Conservation (phyloP, 2,888 invertebrate genomes). For the Calameuta pallipes region DNA sequence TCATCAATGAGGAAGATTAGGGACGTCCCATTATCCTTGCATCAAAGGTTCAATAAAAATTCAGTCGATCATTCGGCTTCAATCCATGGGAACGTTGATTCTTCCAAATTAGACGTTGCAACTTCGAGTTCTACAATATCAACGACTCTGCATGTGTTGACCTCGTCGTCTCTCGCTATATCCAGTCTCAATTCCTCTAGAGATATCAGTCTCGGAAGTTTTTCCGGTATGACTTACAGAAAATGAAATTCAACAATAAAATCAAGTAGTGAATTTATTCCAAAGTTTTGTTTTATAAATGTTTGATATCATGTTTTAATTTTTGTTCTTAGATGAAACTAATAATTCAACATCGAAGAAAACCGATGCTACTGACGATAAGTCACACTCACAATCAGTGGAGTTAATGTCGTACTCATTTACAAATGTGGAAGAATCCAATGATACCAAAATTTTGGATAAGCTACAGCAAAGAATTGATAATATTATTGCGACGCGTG, state of each 20-base stretch:
- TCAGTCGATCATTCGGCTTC: not conserved
- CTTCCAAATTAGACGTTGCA: not conserved
- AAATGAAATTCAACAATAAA: not conserved
- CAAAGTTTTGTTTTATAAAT: not conserved
- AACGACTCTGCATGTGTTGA: not conserved
- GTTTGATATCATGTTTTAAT: not conserved
- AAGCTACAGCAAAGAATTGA: constrained; percentile 3
- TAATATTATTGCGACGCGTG: not conserved
- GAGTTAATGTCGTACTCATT: not conserved
- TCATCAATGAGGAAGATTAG: not conserved
- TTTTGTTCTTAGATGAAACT: not conserved
- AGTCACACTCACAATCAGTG: not conserved
- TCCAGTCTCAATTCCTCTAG: not conserved
- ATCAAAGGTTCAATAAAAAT: not conserved
- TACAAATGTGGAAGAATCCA: not conserved
- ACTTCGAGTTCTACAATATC: not conserved
- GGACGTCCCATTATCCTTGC: not conserved
- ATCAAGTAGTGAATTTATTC: not conserved
- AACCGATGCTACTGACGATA: not conserved
- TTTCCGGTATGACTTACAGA: not conserved
- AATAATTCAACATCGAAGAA: not conserved
- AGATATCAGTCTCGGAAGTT: not conserved
- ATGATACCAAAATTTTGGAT: not conserved
- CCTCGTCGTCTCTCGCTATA: not conserved
- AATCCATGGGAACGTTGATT: not conserved